Base-by-base conservation (phyloP, 2,797 vertebrate species). In the Coregonus sp. region DNA sequence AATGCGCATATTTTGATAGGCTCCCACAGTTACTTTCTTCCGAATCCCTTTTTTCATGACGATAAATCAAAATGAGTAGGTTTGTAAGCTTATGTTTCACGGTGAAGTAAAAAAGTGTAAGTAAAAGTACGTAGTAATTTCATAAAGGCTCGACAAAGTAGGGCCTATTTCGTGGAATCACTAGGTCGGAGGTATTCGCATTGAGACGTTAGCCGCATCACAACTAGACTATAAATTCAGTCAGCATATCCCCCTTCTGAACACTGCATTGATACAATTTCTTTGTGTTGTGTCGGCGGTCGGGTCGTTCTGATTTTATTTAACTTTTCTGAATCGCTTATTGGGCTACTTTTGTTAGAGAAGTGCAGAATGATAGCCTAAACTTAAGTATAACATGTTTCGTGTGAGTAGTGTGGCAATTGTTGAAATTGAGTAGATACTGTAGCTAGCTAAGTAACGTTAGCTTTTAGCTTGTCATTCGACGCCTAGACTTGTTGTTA, bases 161-260 rank as follows among this genome's bases (percentile, higher is more conserved):
- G 65, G 89, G 4, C 84, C 89, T 94, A 90, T 5, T 78, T 92
- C 83, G 20, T 82, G 12, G 7, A 50, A 66, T 20, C 29, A 52
- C 29, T 4, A 37, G 4, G 1, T 84, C 91, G 94, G 89, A 93
- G 72, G 89, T 76, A 84, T 79, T 5, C 9, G 1, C 6, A 0
- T 15, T 63, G 12, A 9, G 20, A 1, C 1, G 1, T 4, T 1
- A 3, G 56, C 40, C 82, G 81, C 50, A 4, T 73, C 74, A 84
- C 87, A 18, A 0, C 12, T 5, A 54, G 5, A 6, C 47, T 89
- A 91, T 93, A 93, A 90, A 92, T 16, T 50, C 7, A 71, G 4
- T 0, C 0, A 0, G 3, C 0, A 4, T 25, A 69, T 47, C 66
- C 52, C 20, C 16, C 31, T 70, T 4, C 7, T 2, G 0, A 40